These are phyloP conservation scores for Caenorhabditis sp. DNA, from an alignment of 2,888 invertebrate species.

Conservation along the genomic window DNA sequence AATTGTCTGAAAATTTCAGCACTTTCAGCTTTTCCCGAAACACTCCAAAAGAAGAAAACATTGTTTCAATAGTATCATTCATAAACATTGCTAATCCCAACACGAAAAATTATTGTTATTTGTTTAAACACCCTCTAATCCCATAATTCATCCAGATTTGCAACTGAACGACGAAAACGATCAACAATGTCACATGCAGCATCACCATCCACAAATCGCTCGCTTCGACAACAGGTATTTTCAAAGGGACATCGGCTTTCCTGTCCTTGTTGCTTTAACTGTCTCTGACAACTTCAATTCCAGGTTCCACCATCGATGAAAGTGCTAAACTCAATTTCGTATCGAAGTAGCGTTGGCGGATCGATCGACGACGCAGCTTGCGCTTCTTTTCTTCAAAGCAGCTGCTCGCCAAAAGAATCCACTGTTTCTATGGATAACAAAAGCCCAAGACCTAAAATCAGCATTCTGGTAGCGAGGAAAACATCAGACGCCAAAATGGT, in stretches of 20 bases:
- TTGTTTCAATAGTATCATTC: no score
- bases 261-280: no score
- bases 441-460: conserved; percentile 34
- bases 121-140: conserved; percentile 27
- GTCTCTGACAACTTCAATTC: no score
- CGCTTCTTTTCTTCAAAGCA: conserved; percentile 33
- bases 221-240: conserved; percentile 43
- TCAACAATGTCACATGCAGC: conserved; percentile 67
- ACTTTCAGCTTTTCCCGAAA: no score
- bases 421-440: conserved; percentile 36
- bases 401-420: conserved; percentile 33
- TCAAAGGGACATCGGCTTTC: no score
- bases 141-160: conserved; percentile 48
- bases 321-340: conserved; percentile 67
- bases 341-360: conserved; percentile 61
- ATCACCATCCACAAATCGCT: conserved; percentile 61
- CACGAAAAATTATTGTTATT: conserved; percentile 12
- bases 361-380: conserved; percentile 58
- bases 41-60: no score
- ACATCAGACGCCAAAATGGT: conserved; percentile 28
- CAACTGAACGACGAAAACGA: conserved; percentile 67
- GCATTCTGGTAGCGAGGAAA: conserved; percentile 20
- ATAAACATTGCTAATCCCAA: no score
- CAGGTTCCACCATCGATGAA: conserved; percentile 62
- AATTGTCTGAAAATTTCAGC: no score